phyloP scores from a whole-genome alignment of 2,888 invertebrate species.

The Bombyx huttoni region DNA sequence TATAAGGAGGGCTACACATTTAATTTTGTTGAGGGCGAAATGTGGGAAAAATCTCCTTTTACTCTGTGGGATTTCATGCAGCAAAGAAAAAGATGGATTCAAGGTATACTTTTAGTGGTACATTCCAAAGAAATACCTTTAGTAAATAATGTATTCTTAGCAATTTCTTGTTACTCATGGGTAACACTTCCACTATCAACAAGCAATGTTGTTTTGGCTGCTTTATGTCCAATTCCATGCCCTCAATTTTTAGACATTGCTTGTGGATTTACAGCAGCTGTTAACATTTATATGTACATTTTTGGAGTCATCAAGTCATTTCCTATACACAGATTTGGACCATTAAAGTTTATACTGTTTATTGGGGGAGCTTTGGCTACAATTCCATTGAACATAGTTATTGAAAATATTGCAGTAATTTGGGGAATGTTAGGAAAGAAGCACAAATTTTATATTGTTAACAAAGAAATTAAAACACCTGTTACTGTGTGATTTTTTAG shows the following conservation, averaged over 20 bases:
- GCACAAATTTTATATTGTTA: conserved; percentile 97
- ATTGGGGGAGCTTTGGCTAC: conserved; percentile 89
- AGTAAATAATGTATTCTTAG: conserved; percentile 84
- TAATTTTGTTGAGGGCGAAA: conserved; percentile 97
- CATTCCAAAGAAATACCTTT: conserved; percentile 88
- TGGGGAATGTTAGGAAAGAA: conserved; percentile 96
- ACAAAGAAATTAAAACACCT: conserved; percentile 86
- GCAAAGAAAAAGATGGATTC: conserved; percentile 96
- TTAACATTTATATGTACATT: conserved; percentile 97
- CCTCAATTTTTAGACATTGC: conserved; percentile 86
- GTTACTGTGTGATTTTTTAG: conserved; percentile 71
- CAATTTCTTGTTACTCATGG: conserved; percentile 95
- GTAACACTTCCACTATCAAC: conserved; percentile 94
- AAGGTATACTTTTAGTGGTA: conserved; percentile 90
- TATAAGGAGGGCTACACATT: conserved; percentile 92
- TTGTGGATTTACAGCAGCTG: conserved; percentile 92
- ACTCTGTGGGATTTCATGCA: conserved; percentile 95
- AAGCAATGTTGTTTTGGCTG: conserved; percentile 88
- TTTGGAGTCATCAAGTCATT: conserved; percentile 98
- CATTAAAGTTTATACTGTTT: conserved; percentile 83
- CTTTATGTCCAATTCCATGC: conserved; percentile 89
- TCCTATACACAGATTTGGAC: conserved; percentile 88
- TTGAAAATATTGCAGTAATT: conserved; percentile 95
- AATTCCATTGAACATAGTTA: conserved; percentile 93
- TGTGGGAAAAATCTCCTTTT: conserved; percentile 99